Percentiles rank a stretch among this genome's conserved stretches.
Conservation (phyloP, 2,797 vertebrate genomes). For the Tadarida brasiliensis region DNA sequence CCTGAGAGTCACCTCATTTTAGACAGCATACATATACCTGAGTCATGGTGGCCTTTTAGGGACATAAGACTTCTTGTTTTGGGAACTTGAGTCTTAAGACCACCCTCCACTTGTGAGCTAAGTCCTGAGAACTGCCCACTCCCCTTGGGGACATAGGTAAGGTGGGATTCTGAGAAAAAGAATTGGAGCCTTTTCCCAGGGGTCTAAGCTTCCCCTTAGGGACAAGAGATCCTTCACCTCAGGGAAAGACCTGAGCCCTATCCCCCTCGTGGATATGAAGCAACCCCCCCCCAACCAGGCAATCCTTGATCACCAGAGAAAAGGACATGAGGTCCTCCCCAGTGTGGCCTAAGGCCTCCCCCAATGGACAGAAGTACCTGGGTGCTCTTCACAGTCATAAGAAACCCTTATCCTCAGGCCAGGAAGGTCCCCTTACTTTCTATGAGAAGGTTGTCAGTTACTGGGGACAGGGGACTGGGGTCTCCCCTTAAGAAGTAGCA, state of each 20-base stretch:
- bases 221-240: neutral
- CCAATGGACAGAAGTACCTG: neutral
- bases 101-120: neutral
- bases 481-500: neutral
- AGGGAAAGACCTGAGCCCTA: neutral
- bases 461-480: neutral
- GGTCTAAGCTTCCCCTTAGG: neutral
- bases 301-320: slow-evolving; percentile 32
- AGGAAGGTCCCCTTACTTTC: slow-evolving; percentile 1
- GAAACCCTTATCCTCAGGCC: neutral
- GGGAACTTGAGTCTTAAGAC: slow-evolving; percentile 17
- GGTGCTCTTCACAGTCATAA: slow-evolving; percentile 14
- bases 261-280: neutral
- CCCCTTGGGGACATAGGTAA: neutral
- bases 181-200: neutral
- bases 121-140: neutral
- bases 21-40: neutral
- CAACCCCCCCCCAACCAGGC: neutral
- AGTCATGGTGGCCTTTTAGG: slow-evolving; percentile 29
- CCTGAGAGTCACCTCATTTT: neutral
- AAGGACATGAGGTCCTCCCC: neutral
- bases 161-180: slow-evolving; percentile 27
- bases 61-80: neutral
- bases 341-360: neutral
- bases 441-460: neutral